Conservation (phyloP, 2,888 invertebrate genomes). For the Mythimna pallens region DNA sequence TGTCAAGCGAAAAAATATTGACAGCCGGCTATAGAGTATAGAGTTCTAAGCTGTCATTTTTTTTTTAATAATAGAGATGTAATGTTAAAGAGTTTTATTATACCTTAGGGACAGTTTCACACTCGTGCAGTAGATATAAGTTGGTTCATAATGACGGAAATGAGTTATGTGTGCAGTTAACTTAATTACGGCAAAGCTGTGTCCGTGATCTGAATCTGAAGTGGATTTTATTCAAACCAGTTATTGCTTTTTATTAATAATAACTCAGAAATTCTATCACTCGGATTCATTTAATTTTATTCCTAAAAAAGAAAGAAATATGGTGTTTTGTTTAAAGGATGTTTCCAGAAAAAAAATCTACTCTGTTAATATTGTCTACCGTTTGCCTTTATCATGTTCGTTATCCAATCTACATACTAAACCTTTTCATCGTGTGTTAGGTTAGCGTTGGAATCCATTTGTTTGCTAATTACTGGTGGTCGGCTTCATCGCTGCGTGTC, state of each 20-base stretch:
- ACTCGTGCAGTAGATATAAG: constrained; percentile 32
- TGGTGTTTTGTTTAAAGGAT: not conserved
- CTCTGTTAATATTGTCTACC: not conserved
- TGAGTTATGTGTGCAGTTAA: constrained; percentile 19
- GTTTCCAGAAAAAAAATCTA: not conserved
- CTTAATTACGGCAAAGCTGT: constrained; percentile 20
- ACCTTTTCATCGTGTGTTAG: constrained; percentile 5
- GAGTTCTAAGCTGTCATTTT: constrained; percentile 43
- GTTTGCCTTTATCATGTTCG: not conserved
- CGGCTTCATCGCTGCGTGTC: constrained; percentile 40
- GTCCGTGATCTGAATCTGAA: constrained; percentile 26
- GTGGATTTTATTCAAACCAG: not conserved
- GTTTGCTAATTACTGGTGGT: constrained; percentile 64
- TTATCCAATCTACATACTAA: not conserved
- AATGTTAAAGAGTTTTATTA: constrained; percentile 35
- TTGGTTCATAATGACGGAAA: constrained; percentile 9
- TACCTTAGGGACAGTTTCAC: constrained; percentile 19
- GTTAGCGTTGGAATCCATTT: constrained; percentile 59
- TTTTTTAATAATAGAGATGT: constrained; percentile 19
- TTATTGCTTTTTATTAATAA: too few relatives aligned
- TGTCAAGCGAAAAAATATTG: constrained; percentile 53
- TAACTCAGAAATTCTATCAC: too few relatives aligned
- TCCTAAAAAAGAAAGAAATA: too few relatives aligned
- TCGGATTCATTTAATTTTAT: too few relatives aligned
- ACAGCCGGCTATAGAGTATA: constrained; percentile 36